A percentile compares a stretch with the other conserved stretches of the same genome.
Evolutionary conservation across 2,113 vertebrate genomes (phyloP).

Genomic region (Rana temporaria): DNA sequence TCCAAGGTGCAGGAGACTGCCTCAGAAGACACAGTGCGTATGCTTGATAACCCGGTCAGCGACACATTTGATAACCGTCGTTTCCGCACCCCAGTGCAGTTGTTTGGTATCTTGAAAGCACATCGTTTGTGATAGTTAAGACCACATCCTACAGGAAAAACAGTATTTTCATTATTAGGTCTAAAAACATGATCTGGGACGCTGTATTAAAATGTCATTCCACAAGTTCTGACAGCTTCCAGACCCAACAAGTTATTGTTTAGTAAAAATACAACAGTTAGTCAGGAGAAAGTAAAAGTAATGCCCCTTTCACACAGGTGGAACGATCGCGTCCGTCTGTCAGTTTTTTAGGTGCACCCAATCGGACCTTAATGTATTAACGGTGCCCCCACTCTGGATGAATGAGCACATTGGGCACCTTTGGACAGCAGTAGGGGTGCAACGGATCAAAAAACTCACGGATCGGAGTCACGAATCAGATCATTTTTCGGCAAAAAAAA

Average conservation of each 20-base stretch:
- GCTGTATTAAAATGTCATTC: conserved; percentile 14
- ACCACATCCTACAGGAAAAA: conserved; percentile 84
- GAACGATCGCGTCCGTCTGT: no score
- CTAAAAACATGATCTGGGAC: neutral
- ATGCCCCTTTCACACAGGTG: no score
- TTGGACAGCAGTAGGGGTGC: no score
- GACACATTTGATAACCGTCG: conserved; percentile 92
- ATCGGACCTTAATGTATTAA: no score
- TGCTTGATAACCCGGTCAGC: conserved; percentile 80
- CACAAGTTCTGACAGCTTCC: conserved; percentile 16
- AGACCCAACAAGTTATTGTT: conserved; percentile 18
- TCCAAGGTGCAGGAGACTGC: conserved; percentile 74
- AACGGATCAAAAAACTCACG: no score
- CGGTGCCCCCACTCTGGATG: no score
- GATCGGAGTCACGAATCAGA: no score
- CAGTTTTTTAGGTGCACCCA: no score
- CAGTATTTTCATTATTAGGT: conserved; percentile 7
- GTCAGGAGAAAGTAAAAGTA: no score
- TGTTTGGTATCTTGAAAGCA: conserved; percentile 98
- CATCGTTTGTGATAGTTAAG: conserved; percentile 97
- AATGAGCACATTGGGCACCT: no score
- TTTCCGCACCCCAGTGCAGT: conserved; percentile 91
- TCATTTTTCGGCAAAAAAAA: no score
- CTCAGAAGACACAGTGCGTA: conserved; percentile 85
- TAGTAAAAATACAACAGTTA: neutral